phyloP scores from a whole-genome alignment of 2,888 invertebrate species.

The Lycophotia porphyrea region DNA sequence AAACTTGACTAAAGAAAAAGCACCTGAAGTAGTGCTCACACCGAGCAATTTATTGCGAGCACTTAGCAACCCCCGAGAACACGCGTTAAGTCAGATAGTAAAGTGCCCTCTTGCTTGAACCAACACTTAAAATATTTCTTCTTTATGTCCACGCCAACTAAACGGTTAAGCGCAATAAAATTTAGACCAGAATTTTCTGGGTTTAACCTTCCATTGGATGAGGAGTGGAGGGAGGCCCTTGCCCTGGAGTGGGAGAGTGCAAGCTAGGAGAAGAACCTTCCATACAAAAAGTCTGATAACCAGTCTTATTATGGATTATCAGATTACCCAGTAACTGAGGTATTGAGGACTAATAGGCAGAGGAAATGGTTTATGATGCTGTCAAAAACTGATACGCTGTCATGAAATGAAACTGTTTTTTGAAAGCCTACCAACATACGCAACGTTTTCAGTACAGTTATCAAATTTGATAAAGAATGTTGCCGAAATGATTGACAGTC shows the following conservation, averaged over 20 bases:
- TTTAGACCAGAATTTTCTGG: constrained; percentile 29
- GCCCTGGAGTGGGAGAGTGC: neutral
- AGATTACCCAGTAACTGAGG: neutral
- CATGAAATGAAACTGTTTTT: neutral
- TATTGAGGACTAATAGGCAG: neutral
- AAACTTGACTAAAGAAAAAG: constrained; percentile 81
- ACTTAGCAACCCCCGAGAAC: constrained; percentile 82
- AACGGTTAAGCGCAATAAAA: constrained; percentile 48
- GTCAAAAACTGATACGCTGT: neutral
- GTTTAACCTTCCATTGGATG: neutral
- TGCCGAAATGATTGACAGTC: constrained; percentile 19
- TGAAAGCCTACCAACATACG: neutral
- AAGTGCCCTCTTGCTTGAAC: constrained; percentile 74
- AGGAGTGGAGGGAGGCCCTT: neutral
- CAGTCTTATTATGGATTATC: neutral
- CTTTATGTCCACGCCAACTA: constrained; percentile 58
- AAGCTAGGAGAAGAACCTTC: neutral
- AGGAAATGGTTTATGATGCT: constrained; percentile 4
- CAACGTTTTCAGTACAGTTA: neutral
- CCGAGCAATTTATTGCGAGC: constrained; percentile 84
- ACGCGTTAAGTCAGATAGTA: constrained; percentile 76
- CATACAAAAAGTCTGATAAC: neutral
- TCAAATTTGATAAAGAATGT: constrained; percentile 7
- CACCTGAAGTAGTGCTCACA: constrained; percentile 82
- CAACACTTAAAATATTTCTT: constrained; percentile 70